Conservation (phyloP, 2,113 vertebrate species). For the Tupaia tana region DNA sequence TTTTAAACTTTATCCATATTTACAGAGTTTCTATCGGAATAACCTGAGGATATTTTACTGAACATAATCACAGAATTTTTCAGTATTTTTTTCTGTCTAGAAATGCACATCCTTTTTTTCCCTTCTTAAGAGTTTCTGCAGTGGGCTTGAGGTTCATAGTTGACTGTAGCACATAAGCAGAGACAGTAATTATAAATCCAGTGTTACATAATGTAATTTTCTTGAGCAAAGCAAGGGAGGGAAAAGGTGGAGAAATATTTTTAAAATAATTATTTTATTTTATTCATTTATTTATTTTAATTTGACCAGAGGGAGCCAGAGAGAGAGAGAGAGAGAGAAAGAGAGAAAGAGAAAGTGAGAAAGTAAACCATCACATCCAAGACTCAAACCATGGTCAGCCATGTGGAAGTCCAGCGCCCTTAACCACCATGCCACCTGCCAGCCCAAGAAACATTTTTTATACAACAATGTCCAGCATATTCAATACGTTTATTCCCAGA, state of each 20-base stretch:
- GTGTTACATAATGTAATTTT: conserved; percentile 43
- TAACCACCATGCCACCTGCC: too few relatives aligned
- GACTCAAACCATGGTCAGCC: too few relatives aligned
- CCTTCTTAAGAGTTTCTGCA: not conserved
- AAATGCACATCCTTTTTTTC: not conserved
- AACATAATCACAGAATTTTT: conserved; percentile 12
- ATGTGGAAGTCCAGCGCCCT: too few relatives aligned
- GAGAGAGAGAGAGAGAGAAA: too few relatives aligned
- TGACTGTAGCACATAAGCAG: not conserved
- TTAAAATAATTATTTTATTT: too few relatives aligned
- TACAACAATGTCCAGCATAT: not conserved
- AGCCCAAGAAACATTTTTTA: too few relatives aligned
- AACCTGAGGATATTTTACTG: not conserved
- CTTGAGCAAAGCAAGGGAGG: conserved; percentile 4
- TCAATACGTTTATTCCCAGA: not conserved
- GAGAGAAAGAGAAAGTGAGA: too few relatives aligned
- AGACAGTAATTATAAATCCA: conserved; percentile 33
- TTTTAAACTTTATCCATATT: conserved; percentile 41
- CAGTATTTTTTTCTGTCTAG: conserved; percentile 23
- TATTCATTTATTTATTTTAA: too few relatives aligned
- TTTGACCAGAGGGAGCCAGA: too few relatives aligned
- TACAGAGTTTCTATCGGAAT: conserved; percentile 21
- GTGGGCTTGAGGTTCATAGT: not conserved
- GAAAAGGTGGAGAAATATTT: conserved; percentile 44
- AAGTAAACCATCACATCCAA: too few relatives aligned